Conservation (phyloP, 2,888 invertebrate species). For the Andrena marginata region DNA sequence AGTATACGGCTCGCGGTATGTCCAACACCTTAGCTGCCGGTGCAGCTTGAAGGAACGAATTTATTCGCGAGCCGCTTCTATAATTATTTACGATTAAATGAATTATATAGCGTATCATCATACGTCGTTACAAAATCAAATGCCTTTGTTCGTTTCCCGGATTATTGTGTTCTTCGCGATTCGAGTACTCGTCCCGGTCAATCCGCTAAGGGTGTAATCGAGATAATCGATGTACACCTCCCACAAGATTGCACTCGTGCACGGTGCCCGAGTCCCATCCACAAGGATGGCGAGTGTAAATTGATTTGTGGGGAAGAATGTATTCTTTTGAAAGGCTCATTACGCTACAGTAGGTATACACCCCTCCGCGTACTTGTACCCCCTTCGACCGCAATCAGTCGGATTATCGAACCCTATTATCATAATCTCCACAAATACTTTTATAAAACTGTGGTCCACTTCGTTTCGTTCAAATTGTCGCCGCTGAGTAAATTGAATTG, state of each 20-base stretch:
- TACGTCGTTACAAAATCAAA: slow-evolving; percentile 34
- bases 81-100: slow-evolving; percentile 69
- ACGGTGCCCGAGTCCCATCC: neutral
- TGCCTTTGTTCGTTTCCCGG: slow-evolving; percentile 56
- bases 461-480: neutral
- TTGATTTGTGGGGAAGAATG: slow-evolving; percentile 33
- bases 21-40: slow-evolving; percentile 57
- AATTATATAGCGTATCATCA: slow-evolving; percentile 65
- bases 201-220: slow-evolving; percentile 41
- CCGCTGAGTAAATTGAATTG: neutral
- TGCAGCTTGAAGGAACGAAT: slow-evolving; percentile 30
- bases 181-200: slow-evolving; percentile 19
- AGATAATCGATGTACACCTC: slow-evolving; percentile 53
- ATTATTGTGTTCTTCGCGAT: slow-evolving; percentile 50
- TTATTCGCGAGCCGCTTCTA: slow-evolving; percentile 49
- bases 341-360: neutral
- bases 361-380: neutral
- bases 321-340: slow-evolving; percentile 16
- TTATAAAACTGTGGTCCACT: neutral
- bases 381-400: neutral
- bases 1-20: slow-evolving; percentile 41
- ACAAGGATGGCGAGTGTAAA: slow-evolving; percentile 22
- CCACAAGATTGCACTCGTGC: slow-evolving; percentile 50
- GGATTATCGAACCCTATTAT: slow-evolving; percentile 9
- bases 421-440: neutral